A percentile compares a stretch with the other conserved stretches of the same genome.
These are phyloP conservation scores for Iguana delicatissima DNA, from an alignment of 2,797 vertebrate genomes.

Conservation along the genomic window DNA sequence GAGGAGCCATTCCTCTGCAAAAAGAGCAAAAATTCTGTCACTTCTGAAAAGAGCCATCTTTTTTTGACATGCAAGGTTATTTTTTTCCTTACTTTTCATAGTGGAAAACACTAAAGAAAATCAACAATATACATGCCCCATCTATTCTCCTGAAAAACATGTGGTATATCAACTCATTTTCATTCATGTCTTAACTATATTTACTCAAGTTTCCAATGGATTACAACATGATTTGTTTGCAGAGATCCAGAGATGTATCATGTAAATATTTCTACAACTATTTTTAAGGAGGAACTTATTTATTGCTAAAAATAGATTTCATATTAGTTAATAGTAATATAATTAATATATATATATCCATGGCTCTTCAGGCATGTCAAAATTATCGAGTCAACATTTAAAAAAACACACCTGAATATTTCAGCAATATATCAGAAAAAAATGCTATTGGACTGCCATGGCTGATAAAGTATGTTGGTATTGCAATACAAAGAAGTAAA, in stretches of 20 bases:
- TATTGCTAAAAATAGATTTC: background rate
- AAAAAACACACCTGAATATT: background rate
- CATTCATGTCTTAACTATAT: background rate
- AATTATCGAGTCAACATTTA: background rate
- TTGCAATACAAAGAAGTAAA: too few relatives aligned
- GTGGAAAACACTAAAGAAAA: background rate
- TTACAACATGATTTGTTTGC: background rate
- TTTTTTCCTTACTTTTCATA: slow-evolving; percentile 11
- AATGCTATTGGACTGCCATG: background rate
- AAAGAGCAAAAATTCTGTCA: slow-evolving; percentile 54
- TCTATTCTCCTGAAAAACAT: background rate
- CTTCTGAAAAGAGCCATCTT: slow-evolving; percentile 1
- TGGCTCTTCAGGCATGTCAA: background rate
- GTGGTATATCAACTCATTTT: background rate
- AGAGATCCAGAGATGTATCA: background rate
- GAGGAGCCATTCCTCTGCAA: slow-evolving; percentile 96
- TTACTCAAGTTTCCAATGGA: background rate
- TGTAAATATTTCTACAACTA: background rate
- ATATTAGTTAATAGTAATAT: background rate
- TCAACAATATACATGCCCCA: background rate
- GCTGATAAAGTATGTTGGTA: background rate
- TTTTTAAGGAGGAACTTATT: background rate
- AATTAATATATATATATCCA: background rate
- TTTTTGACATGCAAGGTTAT: background rate
- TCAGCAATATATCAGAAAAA: background rate